Conservation (phyloP, 2,888 invertebrate genomes). For the Cotesia congregata region DNA sequence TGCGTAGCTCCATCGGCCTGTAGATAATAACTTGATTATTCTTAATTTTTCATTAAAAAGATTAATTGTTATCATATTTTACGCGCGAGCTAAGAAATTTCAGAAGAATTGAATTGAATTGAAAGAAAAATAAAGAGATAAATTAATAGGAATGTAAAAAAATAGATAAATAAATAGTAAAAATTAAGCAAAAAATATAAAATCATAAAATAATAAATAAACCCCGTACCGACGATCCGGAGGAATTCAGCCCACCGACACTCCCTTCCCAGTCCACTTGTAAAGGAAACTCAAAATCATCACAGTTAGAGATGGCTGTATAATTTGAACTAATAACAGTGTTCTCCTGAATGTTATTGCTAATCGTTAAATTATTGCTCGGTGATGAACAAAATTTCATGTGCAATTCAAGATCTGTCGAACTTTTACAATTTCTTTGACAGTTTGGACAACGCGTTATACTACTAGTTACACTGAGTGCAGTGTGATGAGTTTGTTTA, state of each 20-base stretch:
- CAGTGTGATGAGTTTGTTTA: slow-evolving; percentile 66
- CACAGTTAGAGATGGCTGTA: slow-evolving; percentile 58
- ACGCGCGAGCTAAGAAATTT: neutral
- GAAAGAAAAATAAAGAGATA: slow-evolving; percentile 20
- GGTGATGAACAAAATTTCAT: slow-evolving; percentile 76
- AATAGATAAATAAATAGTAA: slow-evolving; percentile 14
- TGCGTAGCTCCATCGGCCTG: slow-evolving; percentile 63
- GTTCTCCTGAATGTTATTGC: slow-evolving; percentile 56
- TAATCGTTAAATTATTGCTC: slow-evolving; percentile 50
- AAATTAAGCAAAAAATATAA: slow-evolving; percentile 28
- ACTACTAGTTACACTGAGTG: slow-evolving; percentile 71
- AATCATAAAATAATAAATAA: slow-evolving; percentile 47
- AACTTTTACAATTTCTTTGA: slow-evolving; percentile 88
- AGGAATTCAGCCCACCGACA: slow-evolving; percentile 61
- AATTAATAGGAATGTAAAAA: slow-evolving; percentile 14
- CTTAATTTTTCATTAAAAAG: neutral
- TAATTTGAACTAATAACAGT: slow-evolving; percentile 55
- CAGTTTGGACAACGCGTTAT: slow-evolving; percentile 89
- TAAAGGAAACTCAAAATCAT: slow-evolving; percentile 63
- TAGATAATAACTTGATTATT: slow-evolving; percentile 51
- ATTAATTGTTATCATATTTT: neutral
- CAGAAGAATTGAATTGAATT: neutral
- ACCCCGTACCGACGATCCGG: slow-evolving; percentile 64
- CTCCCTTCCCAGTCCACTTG: slow-evolving; percentile 65
- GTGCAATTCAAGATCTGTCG: slow-evolving; percentile 83